Percentiles rank a stretch among this genome's conserved stretches.
Conservation (phyloP, 2,113 vertebrate species). For the Thermophis baileyi region DNA sequence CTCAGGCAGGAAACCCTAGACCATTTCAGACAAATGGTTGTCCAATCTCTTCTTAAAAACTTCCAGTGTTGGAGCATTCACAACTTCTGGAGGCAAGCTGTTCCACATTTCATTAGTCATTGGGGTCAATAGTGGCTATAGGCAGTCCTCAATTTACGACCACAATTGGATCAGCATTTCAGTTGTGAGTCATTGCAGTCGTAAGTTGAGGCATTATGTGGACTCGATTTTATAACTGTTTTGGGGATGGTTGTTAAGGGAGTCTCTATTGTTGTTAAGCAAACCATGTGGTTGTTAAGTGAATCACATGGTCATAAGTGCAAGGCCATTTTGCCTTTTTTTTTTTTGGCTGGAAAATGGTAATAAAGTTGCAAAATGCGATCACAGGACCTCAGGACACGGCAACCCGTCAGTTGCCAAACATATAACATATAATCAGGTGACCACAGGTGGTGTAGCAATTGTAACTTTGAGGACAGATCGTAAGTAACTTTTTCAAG, state of each 20-base stretch:
- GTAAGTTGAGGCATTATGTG: neutral
- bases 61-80: too few species aligned
- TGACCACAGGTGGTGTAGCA: neutral
- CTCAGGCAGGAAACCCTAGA: too few species aligned
- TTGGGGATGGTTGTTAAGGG: neutral
- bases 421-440: neutral
- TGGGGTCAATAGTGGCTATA: neutral
- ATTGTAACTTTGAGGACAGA: neutral
- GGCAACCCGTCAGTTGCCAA: neutral
- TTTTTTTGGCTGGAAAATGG: neutral
- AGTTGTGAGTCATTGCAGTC: neutral
- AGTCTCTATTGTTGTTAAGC: neutral
- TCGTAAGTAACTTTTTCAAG: neutral
- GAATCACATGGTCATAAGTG: neutral
- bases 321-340: neutral
- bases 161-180: neutral
- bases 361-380: neutral
- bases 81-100: too few species aligned
- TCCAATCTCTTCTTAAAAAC: too few species aligned
- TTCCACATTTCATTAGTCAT: neutral
- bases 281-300: neutral
- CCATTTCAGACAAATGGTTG: too few species aligned
- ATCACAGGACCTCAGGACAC: neutral
- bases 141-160: neutral
- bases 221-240: neutral